Evolutionary conservation across 2,113 vertebrate species (phyloP), one percentile per base, ranked within the genome.

Genomic region (Cromileptes altivelis): DNA sequence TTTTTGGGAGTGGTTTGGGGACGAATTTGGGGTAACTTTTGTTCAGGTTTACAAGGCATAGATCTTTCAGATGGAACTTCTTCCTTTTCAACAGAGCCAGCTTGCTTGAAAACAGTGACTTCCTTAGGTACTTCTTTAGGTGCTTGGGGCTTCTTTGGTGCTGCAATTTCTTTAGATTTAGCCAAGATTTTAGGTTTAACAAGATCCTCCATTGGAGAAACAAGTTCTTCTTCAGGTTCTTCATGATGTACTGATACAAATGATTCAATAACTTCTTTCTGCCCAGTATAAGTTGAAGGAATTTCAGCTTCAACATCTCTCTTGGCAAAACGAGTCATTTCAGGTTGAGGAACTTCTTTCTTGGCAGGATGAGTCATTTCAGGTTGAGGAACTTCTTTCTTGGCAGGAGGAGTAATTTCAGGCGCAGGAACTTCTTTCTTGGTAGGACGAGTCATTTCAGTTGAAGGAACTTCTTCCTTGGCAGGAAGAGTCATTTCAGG

Each of bases 201-300:
- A 4, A 13, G 30, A 58, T 79, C 60, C 42, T 86, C 58, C 33
- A 40, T 19, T 69, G 23, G 27, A 73, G 4, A 40, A 2, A 65
- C 21, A 25, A 25, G n/a, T 30, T 77, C 65, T 58, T 83, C 40
- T 45, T 87, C 14, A 40, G 8, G 52, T 42, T 87, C 70, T 71
- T 81, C 64, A 62, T 10, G 55, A 47, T 30, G 57, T 17, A 63
- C 23, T 10, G 55, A 45, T 6, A 40, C 9, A 65, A 56, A 23
- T 71, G 75, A 65, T 69, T 53, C 82, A 47, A 65, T 25, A n/a
- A 33, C 55, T 4, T 80, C 75, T 64, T 37, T 78, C 52, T 80
- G 70, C 40, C 71, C 13, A 0, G n/a, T 15, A 23, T 25, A n/a
- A 25, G 11, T 3, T 63, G 17, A 18, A 49, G 42, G 19, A 30